Evolutionary conservation across 1,140 invertebrate genomes (phyloP).

Genomic region (Drosophila pachea): DNA sequence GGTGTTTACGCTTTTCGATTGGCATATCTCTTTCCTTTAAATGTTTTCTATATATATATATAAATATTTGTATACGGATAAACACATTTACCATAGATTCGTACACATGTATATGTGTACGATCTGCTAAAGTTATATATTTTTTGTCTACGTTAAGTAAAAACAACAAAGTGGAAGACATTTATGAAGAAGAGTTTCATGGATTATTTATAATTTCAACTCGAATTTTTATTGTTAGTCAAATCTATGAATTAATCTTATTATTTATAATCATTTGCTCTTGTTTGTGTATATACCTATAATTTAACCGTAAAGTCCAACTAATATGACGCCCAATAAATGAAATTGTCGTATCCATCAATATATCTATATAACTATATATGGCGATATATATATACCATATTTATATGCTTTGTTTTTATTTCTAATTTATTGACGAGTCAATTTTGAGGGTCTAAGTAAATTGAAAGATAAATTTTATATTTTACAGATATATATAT

Average conservation of each 20-base stretch:
- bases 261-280: slow-evolving; percentile 66
- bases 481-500: slow-evolving; percentile 23
- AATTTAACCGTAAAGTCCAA: slow-evolving; percentile 53
- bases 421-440: slow-evolving; percentile 20
- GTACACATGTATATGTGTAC: background rate
- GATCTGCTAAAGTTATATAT: slow-evolving; percentile 21
- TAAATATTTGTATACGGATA: slow-evolving; percentile 14
- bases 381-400: slow-evolving; percentile 19
- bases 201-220: slow-evolving; percentile 53
- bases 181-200: slow-evolving; percentile 21
- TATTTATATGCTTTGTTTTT: slow-evolving; percentile 7
- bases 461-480: slow-evolving; percentile 21
- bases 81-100: slow-evolving; percentile 33
- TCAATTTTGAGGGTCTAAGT: slow-evolving; percentile 58
- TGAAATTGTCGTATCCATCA: slow-evolving; percentile 56
- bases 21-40: slow-evolving; percentile 43
- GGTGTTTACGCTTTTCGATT: slow-evolving; percentile 42
- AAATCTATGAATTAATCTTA: slow-evolving; percentile 41
- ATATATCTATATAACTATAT: slow-evolving; percentile 16
- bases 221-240: slow-evolving; percentile 73
- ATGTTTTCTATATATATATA: slow-evolving; percentile 16
- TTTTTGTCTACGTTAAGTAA: slow-evolving; percentile 43
- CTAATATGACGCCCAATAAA: slow-evolving; percentile 72
- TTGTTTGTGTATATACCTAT: slow-evolving; percentile 68
- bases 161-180: slow-evolving; percentile 24